These are phyloP conservation scores for Xanthorhoe designata DNA, from an alignment of 2,888 invertebrate species.

Conservation along the genomic window DNA sequence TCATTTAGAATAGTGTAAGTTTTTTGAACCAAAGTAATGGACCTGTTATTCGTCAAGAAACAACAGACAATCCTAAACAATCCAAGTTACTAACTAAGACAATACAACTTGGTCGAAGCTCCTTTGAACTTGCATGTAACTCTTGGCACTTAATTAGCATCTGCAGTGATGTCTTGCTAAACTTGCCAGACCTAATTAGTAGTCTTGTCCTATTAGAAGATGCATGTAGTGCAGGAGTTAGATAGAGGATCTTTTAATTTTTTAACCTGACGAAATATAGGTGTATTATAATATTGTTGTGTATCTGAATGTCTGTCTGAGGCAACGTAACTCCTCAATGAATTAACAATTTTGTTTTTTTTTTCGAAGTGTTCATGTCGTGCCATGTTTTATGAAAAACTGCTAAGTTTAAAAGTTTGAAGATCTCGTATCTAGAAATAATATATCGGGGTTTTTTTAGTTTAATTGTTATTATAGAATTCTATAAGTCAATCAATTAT, in stretches of 20 bases:
- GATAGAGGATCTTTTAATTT: not conserved
- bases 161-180: conserved; percentile 62
- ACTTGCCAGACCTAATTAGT: conserved; percentile 76
- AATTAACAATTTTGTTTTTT: no score
- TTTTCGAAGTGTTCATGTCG: no score
- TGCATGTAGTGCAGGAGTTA: not conserved
- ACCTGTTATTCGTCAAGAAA: not conserved
- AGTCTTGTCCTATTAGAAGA: conserved; percentile 16
- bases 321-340: no score
- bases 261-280: no score
- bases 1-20: not conserved
- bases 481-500: no score
- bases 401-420: no score
- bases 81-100: conserved; percentile 48
- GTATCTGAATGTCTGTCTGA: no score
- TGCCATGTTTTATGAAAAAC: no score
- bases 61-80: conserved; percentile 11
- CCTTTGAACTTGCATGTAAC: conserved; percentile 26
- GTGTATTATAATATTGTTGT: not conserved
- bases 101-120: conserved; percentile 62
- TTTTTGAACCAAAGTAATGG: not conserved
- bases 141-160: conserved; percentile 42
- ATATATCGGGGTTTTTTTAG: no score
- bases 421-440: no score
- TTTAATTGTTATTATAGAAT: no score